Base-by-base conservation (phyloP, 2,888 invertebrate species). In the Leptinotarsa haldemani region DNA sequence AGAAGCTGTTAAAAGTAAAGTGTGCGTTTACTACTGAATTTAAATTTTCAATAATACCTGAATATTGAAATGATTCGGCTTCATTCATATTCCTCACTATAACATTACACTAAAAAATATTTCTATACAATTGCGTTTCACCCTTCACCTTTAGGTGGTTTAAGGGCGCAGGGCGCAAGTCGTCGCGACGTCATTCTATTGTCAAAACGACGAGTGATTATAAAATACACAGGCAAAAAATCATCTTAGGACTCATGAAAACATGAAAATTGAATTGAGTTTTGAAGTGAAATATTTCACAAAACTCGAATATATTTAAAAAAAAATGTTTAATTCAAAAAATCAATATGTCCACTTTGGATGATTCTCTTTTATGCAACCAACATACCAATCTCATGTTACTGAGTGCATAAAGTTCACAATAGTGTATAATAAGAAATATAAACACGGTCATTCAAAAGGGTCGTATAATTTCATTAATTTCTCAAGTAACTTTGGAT, bases 41-140 rank as follows among this genome's bases (percentile, higher is more conserved):
- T 15, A 48, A 25, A 47, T 20, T 50, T 22, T n/a, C 46, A 9
- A 56, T 20, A 90, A 91, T 90, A 95, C 95, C 94, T 95, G 93
- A 89, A 94, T 90, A 88, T 94, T 92, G 89, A 94, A 91, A 91
- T 92, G 93, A 90, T 94, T 94, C 91, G 94, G 92, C 94, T 93
- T 94, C 95, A 95, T 95, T 95, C 95, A 95, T 94, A 94, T 91
- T 92, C 87, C 83, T 84, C 85, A 79, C 76, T 77, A 74, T 74
- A 76, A 80, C 77, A 70, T 76, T 40, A 69, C 70, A 77, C 56
- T 50, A 47, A 50, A 66, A 25, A 66, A 50, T 15, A 25, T 48
- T 15, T 22, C 16, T 65, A 20, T 18, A 65, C 9, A 40, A 40
- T 40, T 40, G 22, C 52, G n/a, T 25, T 20, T 16, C 66, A 22